phyloP scores from a whole-genome alignment of 53 echinoderm and acorn worm genomes.

The Mesocentrotus franciscanus region DNA sequence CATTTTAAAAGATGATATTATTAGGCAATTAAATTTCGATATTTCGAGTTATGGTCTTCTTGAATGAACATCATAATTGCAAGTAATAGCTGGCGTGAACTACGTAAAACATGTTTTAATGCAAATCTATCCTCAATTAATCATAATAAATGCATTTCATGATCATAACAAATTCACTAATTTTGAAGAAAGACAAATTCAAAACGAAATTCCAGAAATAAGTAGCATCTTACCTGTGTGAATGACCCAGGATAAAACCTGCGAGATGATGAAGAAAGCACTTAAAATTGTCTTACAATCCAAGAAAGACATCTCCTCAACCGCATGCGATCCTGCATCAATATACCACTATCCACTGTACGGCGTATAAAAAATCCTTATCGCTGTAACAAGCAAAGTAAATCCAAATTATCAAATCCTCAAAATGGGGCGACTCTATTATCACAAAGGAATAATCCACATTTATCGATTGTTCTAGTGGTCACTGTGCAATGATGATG shows the following conservation, averaged over 20 bases:
- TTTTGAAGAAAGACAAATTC: no score
- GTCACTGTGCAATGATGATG: neutral
- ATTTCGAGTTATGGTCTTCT: no score
- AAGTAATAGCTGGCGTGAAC: no score
- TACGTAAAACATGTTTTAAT: neutral
- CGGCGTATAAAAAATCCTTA: neutral
- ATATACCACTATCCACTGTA: neutral
- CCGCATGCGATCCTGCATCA: neutral
- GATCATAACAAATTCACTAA: neutral
- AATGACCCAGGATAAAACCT: conserved; percentile 39
- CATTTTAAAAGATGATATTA: no score
- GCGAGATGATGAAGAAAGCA: conserved; percentile 18
- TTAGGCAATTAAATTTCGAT: no score
- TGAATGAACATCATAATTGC: no score
- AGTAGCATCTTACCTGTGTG: conserved; percentile 26
- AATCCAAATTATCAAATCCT: neutral
- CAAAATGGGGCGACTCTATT: neutral
- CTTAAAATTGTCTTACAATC: conserved; percentile 32
- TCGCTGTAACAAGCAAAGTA: neutral
- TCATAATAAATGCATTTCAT: neutral
- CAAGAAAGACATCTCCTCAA: conserved; percentile 29
- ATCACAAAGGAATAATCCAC: neutral
- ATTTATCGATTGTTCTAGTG: neutral
- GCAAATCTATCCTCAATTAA: neutral
- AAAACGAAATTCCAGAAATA: neutral